Conservation (phyloP, 1,140 invertebrate species). For the Hormaphis cornu region DNA sequence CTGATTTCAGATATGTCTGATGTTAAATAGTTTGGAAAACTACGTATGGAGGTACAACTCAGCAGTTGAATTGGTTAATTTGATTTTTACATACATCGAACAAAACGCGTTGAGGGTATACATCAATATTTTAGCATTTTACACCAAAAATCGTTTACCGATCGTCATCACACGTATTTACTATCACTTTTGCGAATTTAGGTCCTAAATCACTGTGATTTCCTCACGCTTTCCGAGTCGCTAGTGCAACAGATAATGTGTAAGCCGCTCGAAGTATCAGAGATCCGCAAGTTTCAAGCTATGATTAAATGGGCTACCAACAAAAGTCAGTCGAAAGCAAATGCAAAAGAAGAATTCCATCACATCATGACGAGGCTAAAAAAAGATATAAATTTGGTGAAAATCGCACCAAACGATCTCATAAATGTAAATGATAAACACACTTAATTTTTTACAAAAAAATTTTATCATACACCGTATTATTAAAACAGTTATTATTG, state of each 20-base stretch:
- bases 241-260: conserved; percentile 81
- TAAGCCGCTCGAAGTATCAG: conserved; percentile 70
- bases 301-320: conserved; percentile 83
- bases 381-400: conserved; percentile 77
- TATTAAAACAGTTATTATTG: neutral
- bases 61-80: conserved; percentile 84
- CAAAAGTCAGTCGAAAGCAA: conserved; percentile 69
- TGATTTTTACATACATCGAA: conserved; percentile 85
- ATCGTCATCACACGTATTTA: too few relatives aligned
- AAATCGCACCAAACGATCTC: conserved; percentile 84
- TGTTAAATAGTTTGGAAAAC: conserved; percentile 85
- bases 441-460: neutral
- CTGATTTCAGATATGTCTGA: conserved; percentile 66
- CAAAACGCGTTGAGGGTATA: conserved; percentile 55
- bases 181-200: conserved; percentile 38
- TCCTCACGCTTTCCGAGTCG: conserved; percentile 77
- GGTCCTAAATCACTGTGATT: conserved; percentile 72
- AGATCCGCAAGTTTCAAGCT: conserved; percentile 86
- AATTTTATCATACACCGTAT: neutral
- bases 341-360: conserved; percentile 79
- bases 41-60: conserved; percentile 93
- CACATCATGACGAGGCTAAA: conserved; percentile 84
- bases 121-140: neutral
- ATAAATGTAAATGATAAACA: conserved; percentile 69
- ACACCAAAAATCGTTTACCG: neutral